Percentiles rank a stretch among this genome's conserved stretches.
Evolutionary conservation across 2,797 vertebrate species (phyloP).

Genomic region (Clarias laeviceps): DNA sequence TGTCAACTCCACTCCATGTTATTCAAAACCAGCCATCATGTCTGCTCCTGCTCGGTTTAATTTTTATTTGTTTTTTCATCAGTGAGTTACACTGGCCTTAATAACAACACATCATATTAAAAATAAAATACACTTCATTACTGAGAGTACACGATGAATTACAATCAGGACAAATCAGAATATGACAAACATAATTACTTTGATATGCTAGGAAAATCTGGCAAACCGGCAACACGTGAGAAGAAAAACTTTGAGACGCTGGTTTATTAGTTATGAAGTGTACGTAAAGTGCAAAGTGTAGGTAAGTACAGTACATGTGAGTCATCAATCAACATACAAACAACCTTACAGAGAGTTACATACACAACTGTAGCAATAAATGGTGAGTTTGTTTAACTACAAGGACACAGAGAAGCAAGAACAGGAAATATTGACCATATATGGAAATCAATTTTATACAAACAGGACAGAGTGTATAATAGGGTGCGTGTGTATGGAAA

Average conservation of each 20-base stretch:
- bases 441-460: neutral
- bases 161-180: neutral
- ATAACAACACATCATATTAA: neutral
- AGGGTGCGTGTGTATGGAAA: too few relatives aligned
- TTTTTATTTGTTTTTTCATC: slow-evolving; percentile 31
- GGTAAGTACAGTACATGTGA: too few relatives aligned
- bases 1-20: slow-evolving; percentile 53
- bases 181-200: neutral
- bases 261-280: neutral
- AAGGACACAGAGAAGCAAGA: neutral
- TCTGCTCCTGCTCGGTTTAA: slow-evolving; percentile 44
- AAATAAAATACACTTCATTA: slow-evolving; percentile 13
- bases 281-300: neutral
- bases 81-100: neutral
- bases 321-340: neutral
- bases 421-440: neutral
- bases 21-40: slow-evolving; percentile 53
- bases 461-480: neutral
- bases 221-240: neutral
- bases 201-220: neutral
- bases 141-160: slow-evolving; percentile 7
- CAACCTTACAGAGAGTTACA: neutral
- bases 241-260: neutral
- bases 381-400: too few relatives aligned
- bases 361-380: neutral